phyloP scores from a whole-genome alignment of 2,797 vertebrate species.

The Siniperca undulata region DNA sequence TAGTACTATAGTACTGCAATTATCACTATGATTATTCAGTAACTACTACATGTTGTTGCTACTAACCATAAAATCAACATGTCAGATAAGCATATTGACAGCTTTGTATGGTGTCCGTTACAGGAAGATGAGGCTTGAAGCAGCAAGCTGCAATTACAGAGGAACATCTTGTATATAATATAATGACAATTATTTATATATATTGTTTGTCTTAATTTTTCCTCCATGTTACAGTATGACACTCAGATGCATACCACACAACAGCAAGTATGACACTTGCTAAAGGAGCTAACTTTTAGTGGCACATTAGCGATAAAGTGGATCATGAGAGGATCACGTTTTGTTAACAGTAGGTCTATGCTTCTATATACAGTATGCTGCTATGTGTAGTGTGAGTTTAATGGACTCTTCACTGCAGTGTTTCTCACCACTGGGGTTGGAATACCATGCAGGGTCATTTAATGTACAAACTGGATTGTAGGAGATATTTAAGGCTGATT shows the following conservation, averaged over 20 bases:
- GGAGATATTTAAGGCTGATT: no score
- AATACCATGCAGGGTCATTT: no score
- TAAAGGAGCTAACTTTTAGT: background rate
- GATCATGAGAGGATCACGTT: background rate
- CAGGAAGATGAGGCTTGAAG: background rate
- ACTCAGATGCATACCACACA: background rate
- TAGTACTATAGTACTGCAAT: background rate
- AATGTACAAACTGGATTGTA: no score
- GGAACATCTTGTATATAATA: background rate
- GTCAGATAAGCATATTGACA: background rate
- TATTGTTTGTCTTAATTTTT: background rate
- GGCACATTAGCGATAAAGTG: background rate
- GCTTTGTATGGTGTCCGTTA: background rate
- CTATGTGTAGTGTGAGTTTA: background rate
- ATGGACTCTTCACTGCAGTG: background rate
- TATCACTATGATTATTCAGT: background rate
- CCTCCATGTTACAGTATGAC: background rate
- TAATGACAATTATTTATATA: background rate
- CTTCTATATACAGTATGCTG: background rate
- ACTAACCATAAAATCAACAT: background rate
- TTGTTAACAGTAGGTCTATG: background rate
- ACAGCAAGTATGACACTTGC: background rate
- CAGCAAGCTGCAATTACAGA: constrained; percentile 23
- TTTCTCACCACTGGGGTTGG: no score
- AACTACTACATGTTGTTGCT: background rate